These are phyloP conservation scores for Ceratosolen solmsi DNA, from an alignment of 1,140 invertebrate species.

Conservation along the genomic window DNA sequence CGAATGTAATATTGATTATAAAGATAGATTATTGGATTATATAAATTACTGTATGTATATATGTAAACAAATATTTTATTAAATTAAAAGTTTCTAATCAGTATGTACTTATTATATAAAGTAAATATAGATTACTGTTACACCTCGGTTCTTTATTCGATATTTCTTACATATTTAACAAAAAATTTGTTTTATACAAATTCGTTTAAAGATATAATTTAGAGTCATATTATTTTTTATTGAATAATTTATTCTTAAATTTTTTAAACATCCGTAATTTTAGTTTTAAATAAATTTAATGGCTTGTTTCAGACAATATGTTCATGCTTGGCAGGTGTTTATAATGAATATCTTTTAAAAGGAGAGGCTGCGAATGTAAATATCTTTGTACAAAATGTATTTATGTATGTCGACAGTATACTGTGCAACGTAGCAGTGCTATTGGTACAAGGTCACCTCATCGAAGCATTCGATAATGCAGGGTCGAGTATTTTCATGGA, in stretches of 20 bases:
- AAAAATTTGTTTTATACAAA: no score
- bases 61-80: no score
- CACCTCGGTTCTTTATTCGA: no score
- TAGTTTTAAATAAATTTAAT: conserved; percentile 10
- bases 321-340: conserved; percentile 95
- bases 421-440: conserved; percentile 87
- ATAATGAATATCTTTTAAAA: conserved; percentile 96
- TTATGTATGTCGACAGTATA: conserved; percentile 97
- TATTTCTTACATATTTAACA: no score
- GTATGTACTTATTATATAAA: no score
- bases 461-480: conserved; percentile 76
- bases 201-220: no score
- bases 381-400: conserved; percentile 95
- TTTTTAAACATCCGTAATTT: neutral
- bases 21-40: no score
- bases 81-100: no score
- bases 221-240: no score
- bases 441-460: conserved; percentile 78
- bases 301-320: conserved; percentile 85
- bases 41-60: no score
- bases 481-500: conserved; percentile 63
- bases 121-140: no score
- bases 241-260: neutral
- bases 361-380: conserved; percentile 86
- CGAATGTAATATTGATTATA: no score